phyloP scores from a whole-genome alignment of 2,888 invertebrate species.

The Tricholauxania praeusta region DNA sequence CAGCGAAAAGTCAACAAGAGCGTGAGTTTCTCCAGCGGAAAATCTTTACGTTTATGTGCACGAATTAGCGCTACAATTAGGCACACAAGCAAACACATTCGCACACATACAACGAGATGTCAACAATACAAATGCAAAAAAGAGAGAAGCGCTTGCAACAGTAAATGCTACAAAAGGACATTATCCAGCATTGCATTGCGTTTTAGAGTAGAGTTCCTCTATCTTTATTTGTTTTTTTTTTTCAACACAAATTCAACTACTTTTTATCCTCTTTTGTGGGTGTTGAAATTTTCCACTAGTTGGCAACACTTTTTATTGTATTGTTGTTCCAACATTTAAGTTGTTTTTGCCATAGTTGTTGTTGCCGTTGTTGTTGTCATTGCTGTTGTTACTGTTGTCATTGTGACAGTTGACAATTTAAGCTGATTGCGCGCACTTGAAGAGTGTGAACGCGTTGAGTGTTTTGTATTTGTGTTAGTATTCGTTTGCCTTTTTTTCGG shows the following conservation, averaged over 20 bases:
- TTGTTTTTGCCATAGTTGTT: background rate
- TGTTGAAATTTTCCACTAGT: constrained; percentile 20
- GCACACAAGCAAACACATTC: background rate
- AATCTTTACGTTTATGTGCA: constrained; percentile 12
- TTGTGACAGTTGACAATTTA: constrained; percentile 48
- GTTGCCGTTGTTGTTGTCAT: constrained; percentile 2
- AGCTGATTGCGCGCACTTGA: constrained; percentile 46
- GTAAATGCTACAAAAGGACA: too few species aligned
- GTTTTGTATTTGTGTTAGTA: background rate
- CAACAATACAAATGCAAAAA: background rate
- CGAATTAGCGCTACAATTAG: constrained; percentile 2
- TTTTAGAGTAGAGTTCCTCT: too few species aligned
- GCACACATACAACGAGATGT: background rate
- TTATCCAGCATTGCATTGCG: too few species aligned
- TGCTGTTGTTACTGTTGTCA: constrained; percentile 7
- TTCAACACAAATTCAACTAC: too few species aligned
- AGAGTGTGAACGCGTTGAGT: constrained; percentile 1
- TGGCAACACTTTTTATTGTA: constrained; percentile 15
- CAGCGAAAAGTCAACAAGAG: background rate
- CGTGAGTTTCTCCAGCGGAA: constrained; percentile 1
- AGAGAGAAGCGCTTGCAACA: background rate
- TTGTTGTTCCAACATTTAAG: background rate
- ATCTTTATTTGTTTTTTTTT: too few species aligned
- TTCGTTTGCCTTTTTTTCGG: too few species aligned
- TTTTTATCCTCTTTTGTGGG: background rate